These are phyloP conservation scores for Cerastoderma edule DNA, from an alignment of 2,888 invertebrate genomes.

Conservation along the genomic window DNA sequence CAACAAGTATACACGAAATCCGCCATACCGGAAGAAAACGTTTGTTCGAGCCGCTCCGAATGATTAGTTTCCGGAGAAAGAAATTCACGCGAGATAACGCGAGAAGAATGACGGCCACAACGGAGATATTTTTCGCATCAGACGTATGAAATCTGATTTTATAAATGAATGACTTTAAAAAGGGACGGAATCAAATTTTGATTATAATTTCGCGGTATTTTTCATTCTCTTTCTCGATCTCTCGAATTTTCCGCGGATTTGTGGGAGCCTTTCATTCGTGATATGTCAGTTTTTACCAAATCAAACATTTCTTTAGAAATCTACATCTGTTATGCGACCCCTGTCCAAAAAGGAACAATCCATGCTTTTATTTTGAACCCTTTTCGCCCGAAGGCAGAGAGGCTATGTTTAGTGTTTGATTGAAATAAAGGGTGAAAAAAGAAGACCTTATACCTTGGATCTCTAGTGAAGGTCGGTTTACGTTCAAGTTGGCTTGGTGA, in stretches of 20 bases:
- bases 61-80: slow-evolving; percentile 35
- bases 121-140: slow-evolving; percentile 50
- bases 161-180: slow-evolving; percentile 45
- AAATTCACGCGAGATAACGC: slow-evolving; percentile 47
- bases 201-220: slow-evolving; percentile 49
- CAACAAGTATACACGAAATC: slow-evolving; percentile 39
- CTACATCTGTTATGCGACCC: slow-evolving; percentile 25
- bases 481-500: too few relatives aligned
- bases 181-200: slow-evolving; percentile 54
- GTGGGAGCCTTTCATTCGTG: slow-evolving; percentile 17
- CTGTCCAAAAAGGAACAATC: slow-evolving; percentile 22
- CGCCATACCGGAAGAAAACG: slow-evolving; percentile 46
- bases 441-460: too few relatives aligned
- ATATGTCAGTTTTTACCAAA: slow-evolving; percentile 28
- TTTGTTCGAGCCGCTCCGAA: slow-evolving; percentile 41
- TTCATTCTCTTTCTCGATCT: slow-evolving; percentile 16
- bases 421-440: too few relatives aligned
- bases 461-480: too few relatives aligned
- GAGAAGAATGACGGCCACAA: slow-evolving; percentile 43
- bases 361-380: not conserved
- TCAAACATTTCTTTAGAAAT: slow-evolving; percentile 28
- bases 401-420: too few relatives aligned
- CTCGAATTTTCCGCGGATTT: slow-evolving; percentile 29
- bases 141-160: slow-evolving; percentile 57
- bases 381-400: too few relatives aligned